Evolutionary conservation across 2,113 vertebrate genomes (phyloP), one percentile per base, ranked within the genome.

Genomic region (Mystacornis crossleyi): DNA sequence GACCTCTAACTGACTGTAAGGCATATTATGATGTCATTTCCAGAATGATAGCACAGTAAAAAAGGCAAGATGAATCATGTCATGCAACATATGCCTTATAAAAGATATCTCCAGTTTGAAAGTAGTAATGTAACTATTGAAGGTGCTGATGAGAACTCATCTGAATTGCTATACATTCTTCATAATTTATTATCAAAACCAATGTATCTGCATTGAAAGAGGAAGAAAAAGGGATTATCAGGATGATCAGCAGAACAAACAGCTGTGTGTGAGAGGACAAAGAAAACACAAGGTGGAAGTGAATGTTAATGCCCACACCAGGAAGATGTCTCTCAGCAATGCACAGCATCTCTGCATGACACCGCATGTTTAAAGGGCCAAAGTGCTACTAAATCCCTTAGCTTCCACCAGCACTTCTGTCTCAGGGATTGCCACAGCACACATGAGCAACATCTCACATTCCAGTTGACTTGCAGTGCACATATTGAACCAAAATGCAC

Each of bases 61-160:
- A 82, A 55, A 51, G 12, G 12, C 34, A 62, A 70, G 29, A 12
- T 62, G 47, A 70, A 38, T 64, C 11, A 28, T 18, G 8, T 24
- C 43, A n/a, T 13, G 3, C 62, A 42, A 38, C 11, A 34, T 18
- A 12, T 0, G 0, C 18, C n/a, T 48, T 60, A 50, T 5, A 72
- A 75, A 75, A 85, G 6, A 34, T 26, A 14, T 48, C 4, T 66
- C n/a, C 15, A n/a, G 9, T 54, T 31, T 12, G 7, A 24, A 62
- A 75, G 66, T 18, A 79, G 34, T 11, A 58, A 79, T 21, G 43
- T 26, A 57, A 34, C 47, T 73, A 33, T 5, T 1, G 61, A 85
- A 79, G 26, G 40, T 79, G 42, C 31, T 86, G 38, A 28, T 48
- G n/a, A 72, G 18, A 81, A 34, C 25, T 81, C 17, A 43, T 71